Percentiles rank a stretch among this genome's conserved stretches.
Evolutionary conservation across 2,888 invertebrate species (phyloP).

Genomic region (Nemotelus nigrinus): DNA sequence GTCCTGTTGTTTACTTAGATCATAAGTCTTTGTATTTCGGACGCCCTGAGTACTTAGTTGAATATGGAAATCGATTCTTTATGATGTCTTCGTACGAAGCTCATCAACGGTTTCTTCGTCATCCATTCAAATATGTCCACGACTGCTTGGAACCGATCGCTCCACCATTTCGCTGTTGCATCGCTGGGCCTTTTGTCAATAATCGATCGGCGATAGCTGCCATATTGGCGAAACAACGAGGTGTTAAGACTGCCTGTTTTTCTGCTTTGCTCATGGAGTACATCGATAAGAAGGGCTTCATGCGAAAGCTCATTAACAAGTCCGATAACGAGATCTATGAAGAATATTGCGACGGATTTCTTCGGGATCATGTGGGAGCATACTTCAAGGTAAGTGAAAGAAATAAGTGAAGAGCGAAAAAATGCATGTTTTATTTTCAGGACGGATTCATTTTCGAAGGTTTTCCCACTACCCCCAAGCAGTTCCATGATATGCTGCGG

Average conservation of each 20-base stretch:
- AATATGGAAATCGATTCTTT: conserved; percentile 68
- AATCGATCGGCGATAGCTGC: not conserved
- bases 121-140: conserved; percentile 67
- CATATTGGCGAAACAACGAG: not conserved
- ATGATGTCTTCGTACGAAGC: conserved; percentile 67
- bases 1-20: conserved; percentile 70
- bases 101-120: conserved; percentile 66
- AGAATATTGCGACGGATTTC: not conserved
- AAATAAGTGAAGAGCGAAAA: not conserved
- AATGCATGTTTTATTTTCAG: conserved; percentile 1
- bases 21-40: conserved; percentile 71
- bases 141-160: conserved; percentile 64
- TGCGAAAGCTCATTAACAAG: not conserved
- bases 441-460: conserved; percentile 71
- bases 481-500: conserved; percentile 64
- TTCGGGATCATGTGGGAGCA: not conserved
- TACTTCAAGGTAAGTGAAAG: not conserved
- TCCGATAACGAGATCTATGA: conserved; percentile 8
- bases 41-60: conserved; percentile 67
- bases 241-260: not conserved
- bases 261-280: not conserved
- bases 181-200: conserved; percentile 68
- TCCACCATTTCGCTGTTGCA: conserved; percentile 69
- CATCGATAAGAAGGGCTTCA: not conserved
- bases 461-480: conserved; percentile 65